A percentile compares a stretch with the other conserved stretches of the same genome.
Evolutionary conservation across 2,797 vertebrate genomes (phyloP).

Genomic region (Amniataba percoides): DNA sequence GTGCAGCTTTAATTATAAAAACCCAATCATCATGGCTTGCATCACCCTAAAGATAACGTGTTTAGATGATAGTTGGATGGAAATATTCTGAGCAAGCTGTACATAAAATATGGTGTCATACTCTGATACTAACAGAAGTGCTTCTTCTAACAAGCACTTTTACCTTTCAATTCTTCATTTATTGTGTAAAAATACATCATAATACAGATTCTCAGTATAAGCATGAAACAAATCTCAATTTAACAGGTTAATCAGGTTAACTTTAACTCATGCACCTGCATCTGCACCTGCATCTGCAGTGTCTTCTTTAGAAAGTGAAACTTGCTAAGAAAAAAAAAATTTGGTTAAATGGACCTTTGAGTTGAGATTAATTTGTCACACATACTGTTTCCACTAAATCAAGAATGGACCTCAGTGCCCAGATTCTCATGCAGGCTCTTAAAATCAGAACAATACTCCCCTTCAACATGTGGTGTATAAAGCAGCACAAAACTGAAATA

Average conservation of each 20-base stretch:
- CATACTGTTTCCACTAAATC: neutral
- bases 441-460: neutral
- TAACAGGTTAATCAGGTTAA: neutral
- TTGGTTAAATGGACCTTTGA: neutral
- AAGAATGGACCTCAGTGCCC: neutral
- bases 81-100: no score
- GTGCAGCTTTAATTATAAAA: neutral
- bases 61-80: no score
- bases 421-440: neutral
- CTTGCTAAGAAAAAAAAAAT: neutral
- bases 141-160: no score
- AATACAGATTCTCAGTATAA: neutral
- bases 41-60: no score
- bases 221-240: neutral
- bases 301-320: neutral
- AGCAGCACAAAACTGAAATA: neutral
- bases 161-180: neutral
- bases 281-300: neutral
- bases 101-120: neutral
- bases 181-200: neutral
- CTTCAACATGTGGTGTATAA: neutral
- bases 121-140: no score
- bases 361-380: neutral
- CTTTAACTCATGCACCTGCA: neutral
- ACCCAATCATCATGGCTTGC: no score